Base-by-base conservation (phyloP, 2,888 invertebrate genomes). In the Drosophila nigricruria region DNA sequence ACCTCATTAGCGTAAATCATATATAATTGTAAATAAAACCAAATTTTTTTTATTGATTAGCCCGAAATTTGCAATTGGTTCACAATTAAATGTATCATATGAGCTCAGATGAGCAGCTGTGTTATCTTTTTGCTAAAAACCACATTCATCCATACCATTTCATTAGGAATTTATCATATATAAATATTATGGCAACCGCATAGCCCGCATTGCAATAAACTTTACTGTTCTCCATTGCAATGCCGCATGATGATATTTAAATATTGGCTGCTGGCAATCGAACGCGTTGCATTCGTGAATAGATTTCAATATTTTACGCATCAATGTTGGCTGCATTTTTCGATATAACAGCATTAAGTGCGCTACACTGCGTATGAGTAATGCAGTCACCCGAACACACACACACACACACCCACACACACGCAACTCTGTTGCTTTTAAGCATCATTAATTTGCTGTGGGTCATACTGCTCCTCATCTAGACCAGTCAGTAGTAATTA, bases 381-480 rank as follows among this genome's bases (percentile, higher is more conserved):
- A 86, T 86, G 75, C 71, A 80, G 69, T 77, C 61, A 57, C 64
- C 61, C 60, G 47, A 30, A 30, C 14, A 14, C 30, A 10, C 52
- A 40, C 20, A 10, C 64, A 30, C 63, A 36, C 53, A 42, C 50
- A 60, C 38, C 3, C 56, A 53, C 43, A n/a, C 45, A 25, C 40
- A 36, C 49, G 16, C 25, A 52, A 25, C 58, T 27, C 57, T 58
- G 59, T 53, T 66, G 77, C 73, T 73, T 80, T 78, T 78, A 73
- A 86, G 81, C 89, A 75, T 76, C 87, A 84, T 88, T 84, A 84
- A 82, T 88, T 84, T 69, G 71, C 73, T 70, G 80, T 59, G 74
- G 74, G 64, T 62, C 70, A 52, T 58, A 36, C 23, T 6, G 14
- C 36, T 6, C 52, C 10, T n/a, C 25, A n/a, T 23, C 6, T 1